Evolutionary conservation across 2,113 vertebrate genomes (phyloP).

Genomic region (Scytalopus superciliaris): DNA sequence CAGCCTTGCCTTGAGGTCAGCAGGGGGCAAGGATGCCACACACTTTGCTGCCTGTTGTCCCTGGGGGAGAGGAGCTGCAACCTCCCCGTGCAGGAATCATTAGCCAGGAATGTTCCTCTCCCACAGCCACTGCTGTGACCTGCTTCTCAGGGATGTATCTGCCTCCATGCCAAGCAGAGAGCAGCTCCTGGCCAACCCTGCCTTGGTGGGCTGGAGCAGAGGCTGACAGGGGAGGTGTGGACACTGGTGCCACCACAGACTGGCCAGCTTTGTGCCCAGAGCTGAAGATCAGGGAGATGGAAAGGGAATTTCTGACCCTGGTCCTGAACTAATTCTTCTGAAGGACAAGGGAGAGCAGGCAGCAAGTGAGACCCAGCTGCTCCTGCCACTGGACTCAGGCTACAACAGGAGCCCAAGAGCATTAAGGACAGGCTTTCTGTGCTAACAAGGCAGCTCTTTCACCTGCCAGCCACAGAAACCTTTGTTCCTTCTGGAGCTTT

Average conservation of each 20-base stretch:
- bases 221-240: not conserved
- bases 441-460: not conserved
- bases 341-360: not conserved
- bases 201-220: not conserved
- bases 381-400: not conserved
- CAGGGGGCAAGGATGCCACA: not conserved
- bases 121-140: not conserved
- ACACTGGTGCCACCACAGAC: not conserved
- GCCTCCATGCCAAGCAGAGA: not conserved
- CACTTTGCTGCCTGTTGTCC: not conserved
- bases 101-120: not conserved
- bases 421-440: not conserved
- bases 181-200: not conserved
- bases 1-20: not conserved
- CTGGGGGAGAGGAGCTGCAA: not conserved
- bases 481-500: not conserved
- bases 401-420: not conserved
- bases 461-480: not conserved
- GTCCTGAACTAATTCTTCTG: not conserved
- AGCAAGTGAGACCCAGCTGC: not conserved
- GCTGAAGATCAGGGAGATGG: not conserved
- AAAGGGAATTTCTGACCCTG: not conserved
- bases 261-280: accelerated
- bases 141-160: not conserved
- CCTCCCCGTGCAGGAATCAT: not conserved